These are phyloP conservation scores for Heliconius hortense DNA, from an alignment of 2,888 invertebrate species.

Conservation along the genomic window DNA sequence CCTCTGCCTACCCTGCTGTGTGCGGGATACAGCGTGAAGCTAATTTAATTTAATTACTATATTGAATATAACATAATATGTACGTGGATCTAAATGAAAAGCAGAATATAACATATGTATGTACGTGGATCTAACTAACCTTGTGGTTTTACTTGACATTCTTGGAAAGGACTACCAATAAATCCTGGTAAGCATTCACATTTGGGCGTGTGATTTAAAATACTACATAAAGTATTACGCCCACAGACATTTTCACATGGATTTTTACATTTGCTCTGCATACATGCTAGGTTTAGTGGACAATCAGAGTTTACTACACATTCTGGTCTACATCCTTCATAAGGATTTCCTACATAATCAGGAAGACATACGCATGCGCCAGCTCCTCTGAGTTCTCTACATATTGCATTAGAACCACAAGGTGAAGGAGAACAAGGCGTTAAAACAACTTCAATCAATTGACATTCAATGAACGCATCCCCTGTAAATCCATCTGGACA, in stretches of 20 bases:
- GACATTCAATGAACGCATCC: conserved; percentile 84
- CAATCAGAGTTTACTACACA: conserved; percentile 89
- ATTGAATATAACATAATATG: no score
- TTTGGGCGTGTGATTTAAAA: conserved; percentile 86
- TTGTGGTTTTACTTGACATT: conserved; percentile 70
- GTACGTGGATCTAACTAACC: conserved; percentile 51
- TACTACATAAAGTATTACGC: conserved; percentile 86
- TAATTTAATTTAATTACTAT: no score
- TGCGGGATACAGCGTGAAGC: no score
- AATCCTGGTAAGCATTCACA: conserved; percentile 85
- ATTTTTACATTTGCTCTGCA: conserved; percentile 87
- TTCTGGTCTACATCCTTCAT: conserved; percentile 89
- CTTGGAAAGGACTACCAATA: conserved; percentile 83
- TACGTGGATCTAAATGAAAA: no score
- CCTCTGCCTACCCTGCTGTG: no score
- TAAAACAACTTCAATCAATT: conserved; percentile 70
- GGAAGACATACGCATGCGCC: conserved; percentile 86
- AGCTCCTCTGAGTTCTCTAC: conserved; percentile 85
- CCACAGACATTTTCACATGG: conserved; percentile 90
- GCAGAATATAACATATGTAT: neutral
- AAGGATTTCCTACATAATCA: conserved; percentile 88
- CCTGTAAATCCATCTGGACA: conserved; percentile 85
- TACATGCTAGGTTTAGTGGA: conserved; percentile 86
- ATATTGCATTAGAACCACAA: conserved; percentile 88
- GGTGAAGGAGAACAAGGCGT: conserved; percentile 86